A percentile compares a stretch with the other conserved stretches of the same genome.
phyloP scores from a whole-genome alignment of 1,140 invertebrate genomes.

The Trichogramma pretiosum region DNA sequence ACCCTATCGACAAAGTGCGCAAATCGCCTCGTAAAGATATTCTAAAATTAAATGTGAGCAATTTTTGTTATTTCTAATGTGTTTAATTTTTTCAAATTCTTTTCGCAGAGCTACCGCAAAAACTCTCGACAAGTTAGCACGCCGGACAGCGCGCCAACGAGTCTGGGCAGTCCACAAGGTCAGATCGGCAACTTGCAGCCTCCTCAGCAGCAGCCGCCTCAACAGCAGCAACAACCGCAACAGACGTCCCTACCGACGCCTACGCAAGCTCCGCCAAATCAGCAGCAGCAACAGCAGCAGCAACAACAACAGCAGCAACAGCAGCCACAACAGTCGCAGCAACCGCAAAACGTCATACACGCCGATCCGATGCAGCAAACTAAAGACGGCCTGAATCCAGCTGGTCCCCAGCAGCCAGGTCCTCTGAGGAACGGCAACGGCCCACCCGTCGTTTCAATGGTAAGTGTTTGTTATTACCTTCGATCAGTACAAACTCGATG shows the following conservation, averaged over 20 bases:
- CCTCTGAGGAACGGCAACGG: conserved; percentile 41
- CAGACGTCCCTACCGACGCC: conserved; percentile 20
- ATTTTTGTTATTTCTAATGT: not conserved
- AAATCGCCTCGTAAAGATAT: no score
- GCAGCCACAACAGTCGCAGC: conserved; percentile 30
- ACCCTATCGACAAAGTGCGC: no score
- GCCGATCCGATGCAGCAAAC: conserved; percentile 43
- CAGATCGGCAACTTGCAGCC: conserved; percentile 38
- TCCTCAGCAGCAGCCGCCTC: conserved; percentile 34
- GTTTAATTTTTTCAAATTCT: no score
- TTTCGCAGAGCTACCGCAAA: conserved; percentile 43
- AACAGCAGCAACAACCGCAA: conserved; percentile 42
- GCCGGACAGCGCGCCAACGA: conserved; percentile 40
- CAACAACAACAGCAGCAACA: conserved; percentile 14
- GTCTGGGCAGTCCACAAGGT: conserved; percentile 43
- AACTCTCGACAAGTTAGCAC: conserved; percentile 44
- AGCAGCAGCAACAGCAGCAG: conserved; percentile 21
- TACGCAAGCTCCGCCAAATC: conserved; percentile 52
- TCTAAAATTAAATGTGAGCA: no score
- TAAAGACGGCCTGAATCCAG: conserved; percentile 42
- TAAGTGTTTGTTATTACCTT: conserved; percentile 22
- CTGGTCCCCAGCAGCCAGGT: conserved; percentile 38
- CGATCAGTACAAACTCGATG: not conserved
- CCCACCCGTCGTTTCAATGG: conserved; percentile 43
- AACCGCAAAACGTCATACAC: conserved; percentile 28